phyloP scores from a whole-genome alignment of 1,140 invertebrate genomes.

The Drosophila arizonae region DNA sequence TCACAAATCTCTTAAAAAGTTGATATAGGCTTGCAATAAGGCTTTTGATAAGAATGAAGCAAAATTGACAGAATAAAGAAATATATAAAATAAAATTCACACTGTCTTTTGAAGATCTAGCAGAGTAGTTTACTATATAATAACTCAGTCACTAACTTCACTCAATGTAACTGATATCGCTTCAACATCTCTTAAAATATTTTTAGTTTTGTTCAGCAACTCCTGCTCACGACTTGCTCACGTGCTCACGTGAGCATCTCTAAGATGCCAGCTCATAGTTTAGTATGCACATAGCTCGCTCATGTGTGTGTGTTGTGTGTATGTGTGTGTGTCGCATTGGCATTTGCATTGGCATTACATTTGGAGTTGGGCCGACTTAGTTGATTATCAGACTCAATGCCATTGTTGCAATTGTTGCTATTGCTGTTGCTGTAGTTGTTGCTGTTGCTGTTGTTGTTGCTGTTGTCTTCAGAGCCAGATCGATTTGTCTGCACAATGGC shows the following conservation, averaged over 20 bases:
- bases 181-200: too few relatives aligned
- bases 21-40: too few relatives aligned
- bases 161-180: background rate
- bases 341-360: constrained; percentile 74
- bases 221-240: constrained; percentile 3
- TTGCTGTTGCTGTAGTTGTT: constrained; percentile 23
- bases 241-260: constrained; percentile 10
- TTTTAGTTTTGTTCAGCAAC: too few relatives aligned
- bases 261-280: constrained; percentile 17
- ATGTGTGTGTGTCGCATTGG: constrained; percentile 57
- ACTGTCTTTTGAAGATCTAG: too few relatives aligned
- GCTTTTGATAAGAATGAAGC: too few relatives aligned
- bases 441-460: constrained; percentile 39
- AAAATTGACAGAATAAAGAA: too few relatives aligned
- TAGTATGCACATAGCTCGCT: constrained; percentile 18
- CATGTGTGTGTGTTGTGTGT: constrained; percentile 27
- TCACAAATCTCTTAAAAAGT: too few relatives aligned
- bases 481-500: constrained; percentile 71
- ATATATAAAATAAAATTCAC: too few relatives aligned
- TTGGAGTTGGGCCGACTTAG: constrained; percentile 61
- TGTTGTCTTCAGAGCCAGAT: constrained; percentile 43
- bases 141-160: too few relatives aligned
- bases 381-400: constrained; percentile 75
- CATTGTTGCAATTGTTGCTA: constrained; percentile 56
- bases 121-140: too few relatives aligned